Conservation (phyloP, 2,113 vertebrate species). For the Brachypteracias leptosomus region DNA sequence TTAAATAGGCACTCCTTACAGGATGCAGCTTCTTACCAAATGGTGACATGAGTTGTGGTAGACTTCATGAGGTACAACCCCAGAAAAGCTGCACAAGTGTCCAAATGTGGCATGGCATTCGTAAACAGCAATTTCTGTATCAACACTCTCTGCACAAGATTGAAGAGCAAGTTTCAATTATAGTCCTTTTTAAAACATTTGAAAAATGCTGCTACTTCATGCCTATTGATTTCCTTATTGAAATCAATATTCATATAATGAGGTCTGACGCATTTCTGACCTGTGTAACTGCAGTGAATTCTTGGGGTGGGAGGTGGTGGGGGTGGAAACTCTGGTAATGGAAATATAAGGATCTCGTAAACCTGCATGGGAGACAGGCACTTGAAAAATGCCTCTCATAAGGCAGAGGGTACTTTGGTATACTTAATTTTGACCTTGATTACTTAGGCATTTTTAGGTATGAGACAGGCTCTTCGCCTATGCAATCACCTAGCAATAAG, state of each 20-base stretch:
- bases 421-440: background rate
- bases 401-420: background rate
- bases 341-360: slow-evolving; percentile 18
- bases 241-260: slow-evolving; percentile 62
- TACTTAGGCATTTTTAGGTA: background rate
- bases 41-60: background rate
- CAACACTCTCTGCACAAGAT: background rate
- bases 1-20: background rate
- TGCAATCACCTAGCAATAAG: background rate
- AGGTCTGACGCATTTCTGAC: slow-evolving; percentile 18
- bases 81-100: background rate
- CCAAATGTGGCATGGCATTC: background rate
- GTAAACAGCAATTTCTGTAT: background rate
- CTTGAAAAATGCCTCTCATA: background rate
- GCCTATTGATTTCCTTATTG: slow-evolving; percentile 37
- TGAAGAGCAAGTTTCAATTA: background rate
- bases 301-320: background rate
- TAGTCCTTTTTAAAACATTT: slow-evolving; percentile 21
- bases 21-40: background rate
- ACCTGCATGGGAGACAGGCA: background rate
- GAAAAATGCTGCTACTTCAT: slow-evolving; percentile 15
- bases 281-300: slow-evolving; percentile 23
- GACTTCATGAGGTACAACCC: background rate
- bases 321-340: background rate
- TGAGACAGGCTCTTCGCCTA: background rate